These are phyloP conservation scores for Hexactinellida sp. DNA, from an alignment of 37 sponge, comb jelly and placozoan species.

Conservation along the genomic window DNA sequence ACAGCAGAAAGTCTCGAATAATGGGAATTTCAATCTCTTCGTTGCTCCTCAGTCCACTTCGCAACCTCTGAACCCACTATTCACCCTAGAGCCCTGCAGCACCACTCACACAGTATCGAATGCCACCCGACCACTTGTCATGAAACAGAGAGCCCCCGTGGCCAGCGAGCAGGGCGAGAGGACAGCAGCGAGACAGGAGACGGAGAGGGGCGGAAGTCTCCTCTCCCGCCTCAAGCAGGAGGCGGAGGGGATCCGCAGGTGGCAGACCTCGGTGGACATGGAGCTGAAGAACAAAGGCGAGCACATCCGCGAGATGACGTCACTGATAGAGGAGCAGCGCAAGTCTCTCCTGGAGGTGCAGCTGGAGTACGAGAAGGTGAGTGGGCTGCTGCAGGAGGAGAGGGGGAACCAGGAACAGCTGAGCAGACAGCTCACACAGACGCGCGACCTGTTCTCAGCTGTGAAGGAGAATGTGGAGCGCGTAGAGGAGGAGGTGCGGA, in stretches of 20 bases:
- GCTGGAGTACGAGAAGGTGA: constrained; percentile 23
- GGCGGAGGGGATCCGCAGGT: constrained; percentile 85
- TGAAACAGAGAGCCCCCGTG: neutral
- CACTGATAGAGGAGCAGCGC: constrained; percentile 24
- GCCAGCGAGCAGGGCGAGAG: neutral
- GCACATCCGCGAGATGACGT: constrained; percentile 17
- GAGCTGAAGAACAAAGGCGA: constrained; percentile 60
- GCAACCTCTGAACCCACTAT: neutral
- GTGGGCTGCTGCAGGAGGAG: constrained; percentile 19
- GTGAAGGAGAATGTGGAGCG: constrained; percentile 56
- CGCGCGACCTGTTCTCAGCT: constrained; percentile 67
- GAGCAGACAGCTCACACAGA: constrained; percentile 14
- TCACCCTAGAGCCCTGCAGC: neutral
- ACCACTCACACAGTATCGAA: neutral
- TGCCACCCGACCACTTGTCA: neutral
- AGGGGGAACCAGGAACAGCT: constrained; percentile 25
- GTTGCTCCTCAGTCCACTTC: neutral
- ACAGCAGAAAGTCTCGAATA: neutral
- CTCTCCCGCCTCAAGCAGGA: constrained; percentile 68
- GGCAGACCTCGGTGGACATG: constrained; percentile 73
- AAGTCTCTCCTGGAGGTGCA: constrained; percentile 23
- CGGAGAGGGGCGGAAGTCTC: constrained; percentile 19
- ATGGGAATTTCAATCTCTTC: neutral
- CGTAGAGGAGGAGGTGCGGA: constrained; percentile 25
- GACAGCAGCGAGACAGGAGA: neutral